Base-by-base conservation (phyloP, 2,797 vertebrate genomes). In the Amazona finschi region DNA sequence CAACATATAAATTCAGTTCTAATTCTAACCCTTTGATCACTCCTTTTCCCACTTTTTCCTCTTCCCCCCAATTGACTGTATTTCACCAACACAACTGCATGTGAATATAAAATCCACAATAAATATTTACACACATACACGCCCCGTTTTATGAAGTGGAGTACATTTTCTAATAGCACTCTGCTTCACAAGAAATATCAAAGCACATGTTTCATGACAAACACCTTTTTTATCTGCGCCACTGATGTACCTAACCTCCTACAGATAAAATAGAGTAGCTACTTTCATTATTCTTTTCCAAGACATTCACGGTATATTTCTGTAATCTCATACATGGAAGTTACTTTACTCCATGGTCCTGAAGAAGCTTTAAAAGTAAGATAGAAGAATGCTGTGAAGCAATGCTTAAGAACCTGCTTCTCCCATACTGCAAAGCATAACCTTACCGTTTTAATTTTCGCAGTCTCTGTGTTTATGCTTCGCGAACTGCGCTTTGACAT, bases 381-480 rank as follows among this genome's bases (percentile, higher is more conserved):
- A 39, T 0, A 75, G 47, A 8, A 76, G 41, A 94, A 74, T 17
- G 74, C 4, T 77, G 61, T 5, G 7, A 80, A 80, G 28, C 4
- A 36, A 65, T 27, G 50, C 8, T 50, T 30, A 49, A 74, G 77
- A 79, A 55, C 15, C 47, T 46, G 28, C 21, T 85, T 87, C 41
- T 74, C 44, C 47, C 36, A 41, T 4, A 36, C n/a, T 55, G 83
- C 33, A 65, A 80, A 84, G 49, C 46, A 53, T 2, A 47, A 71
- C 97, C 98, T 99, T 97, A 99, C 99, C 98, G 97, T 97, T 97
- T 98, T 97, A 97, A 98, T 97, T 94, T 98, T 96, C 61, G 92
- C 95, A 96, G 97, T 88, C 96, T 96, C 97, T 97, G 95, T 94
- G 93, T 89, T 97, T 96, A 95, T 95, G 95, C 93, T 97, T 96